phyloP scores from a whole-genome alignment of 2,888 invertebrate genomes.

The Hirtodrosophila trivittata region DNA sequence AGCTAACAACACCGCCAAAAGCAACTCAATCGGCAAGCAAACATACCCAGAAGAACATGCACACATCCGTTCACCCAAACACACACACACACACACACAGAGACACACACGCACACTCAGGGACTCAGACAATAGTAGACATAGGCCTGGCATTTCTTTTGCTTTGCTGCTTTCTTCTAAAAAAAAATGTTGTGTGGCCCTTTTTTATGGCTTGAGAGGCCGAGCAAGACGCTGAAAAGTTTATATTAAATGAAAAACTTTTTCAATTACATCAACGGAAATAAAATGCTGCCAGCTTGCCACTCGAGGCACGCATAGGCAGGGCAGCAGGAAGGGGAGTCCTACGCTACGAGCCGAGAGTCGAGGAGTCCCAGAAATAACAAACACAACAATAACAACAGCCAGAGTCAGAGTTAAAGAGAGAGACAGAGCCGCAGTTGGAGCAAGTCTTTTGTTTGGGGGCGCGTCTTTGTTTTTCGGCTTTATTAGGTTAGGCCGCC shows the following conservation, averaged over 20 bases:
- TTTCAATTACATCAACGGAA: constrained; percentile 81
- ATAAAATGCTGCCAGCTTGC: constrained; percentile 77
- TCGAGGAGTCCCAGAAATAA: not conserved
- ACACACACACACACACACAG: constrained; percentile 9
- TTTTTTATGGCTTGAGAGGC: constrained; percentile 47
- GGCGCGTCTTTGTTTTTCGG: constrained; percentile 70
- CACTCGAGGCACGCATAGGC: constrained; percentile 69
- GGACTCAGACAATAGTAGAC: constrained; percentile 35
- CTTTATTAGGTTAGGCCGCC: constrained; percentile 73
- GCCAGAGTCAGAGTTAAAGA: constrained; percentile 32
- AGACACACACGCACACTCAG: not conserved
- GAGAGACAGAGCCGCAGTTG: constrained; percentile 9
- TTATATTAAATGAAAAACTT: constrained; percentile 82
- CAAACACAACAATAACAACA: constrained; percentile 41
- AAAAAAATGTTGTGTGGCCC: constrained; percentile 17
- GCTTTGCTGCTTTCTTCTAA: constrained; percentile 32
- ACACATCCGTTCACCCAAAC: constrained; percentile 19
- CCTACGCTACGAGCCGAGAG: not conserved
- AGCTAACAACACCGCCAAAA: constrained; percentile 65
- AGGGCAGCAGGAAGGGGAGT: constrained; percentile 9
- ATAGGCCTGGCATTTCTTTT: constrained; percentile 50
- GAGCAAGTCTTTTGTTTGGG: constrained; percentile 61
- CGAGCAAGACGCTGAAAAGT: constrained; percentile 69
- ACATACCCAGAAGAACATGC: constrained; percentile 36
- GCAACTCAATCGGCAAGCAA: constrained; percentile 65